Percentiles rank a stretch among this genome's conserved stretches.
phyloP scores from a whole-genome alignment of 2,797 vertebrate genomes.

The Cossypha niveicapilla region DNA sequence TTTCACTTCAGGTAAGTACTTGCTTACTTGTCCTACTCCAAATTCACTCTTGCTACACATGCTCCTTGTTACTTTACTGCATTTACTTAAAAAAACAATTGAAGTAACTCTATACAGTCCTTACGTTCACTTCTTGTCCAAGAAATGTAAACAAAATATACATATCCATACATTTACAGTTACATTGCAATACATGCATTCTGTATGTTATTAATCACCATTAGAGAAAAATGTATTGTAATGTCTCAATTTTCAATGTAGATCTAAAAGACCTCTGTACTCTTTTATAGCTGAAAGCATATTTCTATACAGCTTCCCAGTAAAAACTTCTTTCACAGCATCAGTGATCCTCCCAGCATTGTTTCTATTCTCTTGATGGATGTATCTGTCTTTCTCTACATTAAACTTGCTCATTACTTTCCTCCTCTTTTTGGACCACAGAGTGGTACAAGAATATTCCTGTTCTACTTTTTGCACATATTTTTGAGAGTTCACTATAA shows the following conservation, averaged over 20 bases:
- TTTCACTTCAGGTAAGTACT: not conserved
- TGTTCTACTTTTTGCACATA: not conserved
- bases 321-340: not conserved
- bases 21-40: not conserved
- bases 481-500: not conserved
- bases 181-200: not conserved
- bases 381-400: not conserved
- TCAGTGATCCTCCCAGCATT: rapidly evolving
- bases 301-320: not conserved
- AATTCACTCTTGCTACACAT: not conserved
- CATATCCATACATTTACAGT: not conserved
- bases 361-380: not conserved
- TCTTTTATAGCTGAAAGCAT: not conserved
- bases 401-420: not conserved
- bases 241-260: not conserved
- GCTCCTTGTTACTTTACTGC: not conserved
- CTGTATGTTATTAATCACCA: not conserved
- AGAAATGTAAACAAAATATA: not conserved
- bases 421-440: not conserved
- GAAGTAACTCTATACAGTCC: not conserved
- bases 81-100: not conserved
- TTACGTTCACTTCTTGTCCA: not conserved
- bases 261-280: not conserved
- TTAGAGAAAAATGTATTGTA: not conserved
- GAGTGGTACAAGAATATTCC: not conserved